Base-by-base conservation (phyloP, 2,888 invertebrate species). In the Tetranychus truncatus region DNA sequence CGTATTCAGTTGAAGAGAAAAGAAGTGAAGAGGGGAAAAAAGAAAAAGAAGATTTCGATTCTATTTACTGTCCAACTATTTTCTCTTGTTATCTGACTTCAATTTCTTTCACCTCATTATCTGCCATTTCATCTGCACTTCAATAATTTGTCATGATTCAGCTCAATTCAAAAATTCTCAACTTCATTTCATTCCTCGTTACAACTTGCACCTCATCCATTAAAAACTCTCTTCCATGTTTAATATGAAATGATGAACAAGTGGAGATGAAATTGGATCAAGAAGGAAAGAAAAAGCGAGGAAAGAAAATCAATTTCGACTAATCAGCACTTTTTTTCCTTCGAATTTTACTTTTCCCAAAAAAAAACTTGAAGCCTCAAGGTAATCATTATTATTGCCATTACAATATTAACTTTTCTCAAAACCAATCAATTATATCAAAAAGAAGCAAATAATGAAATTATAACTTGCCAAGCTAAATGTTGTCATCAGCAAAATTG, bases 71-170 rank as follows among this genome's bases (percentile, higher is more conserved):
- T 9, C 55, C 55, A 55, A 15, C 11, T 9, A 55, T 15, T 15
- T 15, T 15, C 15, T 55, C 55, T 55, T 55, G 55, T 55, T 55
- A 55, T 55, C 55, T 34, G 34, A 55, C 15, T 55, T 55, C 55
- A 55, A 15, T 15, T 9, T 55, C 55, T 55, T 55, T 15, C 15
- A 55, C 9, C 55, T 55, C 55, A 55, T 55, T 55, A 55, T 55
- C 55, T 55, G 15, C 55, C 6, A 55, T 55, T 55, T 55, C 55
- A 55, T 55, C 55, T 55, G 9, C 55, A 55, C 11, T 55, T 5
- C 55, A 55, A 55, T 55, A 55, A 55, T 55, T 55, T 55, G 55
- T 55, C 55, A 55, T 55, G 55, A 55, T 55, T 55, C 55, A 55
- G 55, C 55, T 55, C 15, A 15, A 55, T 55, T 55, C 55, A 55